Base-by-base conservation (phyloP, 1,140 invertebrate genomes). In the Sarcophaga bullata region DNA sequence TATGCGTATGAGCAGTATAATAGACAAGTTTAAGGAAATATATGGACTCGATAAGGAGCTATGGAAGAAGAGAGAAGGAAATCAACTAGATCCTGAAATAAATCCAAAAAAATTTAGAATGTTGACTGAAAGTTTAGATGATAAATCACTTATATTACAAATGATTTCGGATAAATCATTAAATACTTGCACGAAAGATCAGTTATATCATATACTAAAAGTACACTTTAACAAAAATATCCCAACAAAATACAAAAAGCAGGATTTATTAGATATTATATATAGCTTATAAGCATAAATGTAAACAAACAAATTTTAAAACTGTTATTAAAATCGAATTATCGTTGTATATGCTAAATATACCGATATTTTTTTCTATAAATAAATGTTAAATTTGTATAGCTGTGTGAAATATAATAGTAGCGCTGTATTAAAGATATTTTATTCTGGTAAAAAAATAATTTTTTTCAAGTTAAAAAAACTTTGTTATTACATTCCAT, bases 101-200 rank as follows among this genome's bases (percentile, higher is more conserved):
- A 88, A 84, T 15, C 19, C 88, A 7, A 89, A 89, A 49, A 17
- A 86, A 68, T 15, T 86, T 0, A 89, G 88, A 81, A 81, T 87
- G 8, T 84, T 86, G 58, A 73, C 78, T 8, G 82, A 82, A 0
- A 83, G 84, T 25, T 80, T 89, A 0, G 80, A 85, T 15, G 82
- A 81, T 46, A 83, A 80, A 7, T 81, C 83, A 1, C 85, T 84
- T 84, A 84, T 88, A 10, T 52, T 86, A 46, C 73, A 76, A 0
- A 78, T 89, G 15, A 84, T 85, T 9, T 84, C 81, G 15, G 83
- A 84, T 6, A 62, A 85, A 7, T 58, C 49, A 0, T n/a, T 89
- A 11, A 49, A 52, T 6, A 75, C 68, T 8, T 88, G 87, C 80
- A 87, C 88, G 0, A 84, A 68, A 2, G 62, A 50, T 0, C 88